Evolutionary conservation across 1,140 invertebrate genomes (phyloP).

Genomic region (Papilio helenus): DNA sequence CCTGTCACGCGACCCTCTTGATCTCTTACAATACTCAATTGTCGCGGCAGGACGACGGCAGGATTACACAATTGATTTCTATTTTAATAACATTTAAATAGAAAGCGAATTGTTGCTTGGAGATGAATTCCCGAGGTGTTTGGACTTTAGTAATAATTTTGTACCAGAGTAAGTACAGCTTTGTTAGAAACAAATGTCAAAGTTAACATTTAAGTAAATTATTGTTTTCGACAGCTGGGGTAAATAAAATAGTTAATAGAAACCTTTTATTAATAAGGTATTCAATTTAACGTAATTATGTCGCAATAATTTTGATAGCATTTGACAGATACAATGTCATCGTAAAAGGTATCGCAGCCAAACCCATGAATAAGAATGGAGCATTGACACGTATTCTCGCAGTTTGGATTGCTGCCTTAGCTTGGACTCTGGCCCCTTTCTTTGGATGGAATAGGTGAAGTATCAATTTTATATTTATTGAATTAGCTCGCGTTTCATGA

Average conservation of each 20-base stretch:
- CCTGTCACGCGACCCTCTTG: neutral
- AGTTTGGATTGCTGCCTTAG: slow-evolving; percentile 87
- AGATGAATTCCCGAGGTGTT: slow-evolving; percentile 59
- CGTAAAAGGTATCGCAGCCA: no score
- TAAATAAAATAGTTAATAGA: no score
- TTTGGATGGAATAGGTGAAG: slow-evolving; percentile 87
- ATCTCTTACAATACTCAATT: neutral
- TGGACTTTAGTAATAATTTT: slow-evolving; percentile 64
- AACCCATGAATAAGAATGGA: slow-evolving; percentile 78
- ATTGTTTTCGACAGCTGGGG: no score
- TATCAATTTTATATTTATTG: neutral
- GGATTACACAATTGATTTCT: slow-evolving; percentile 48
- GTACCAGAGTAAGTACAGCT: slow-evolving; percentile 68
- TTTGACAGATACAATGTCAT: no score
- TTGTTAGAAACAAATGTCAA: slow-evolving; percentile 17
- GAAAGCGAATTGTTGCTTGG: neutral
- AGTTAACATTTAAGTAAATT: neutral
- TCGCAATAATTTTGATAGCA: no score
- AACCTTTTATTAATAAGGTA: no score
- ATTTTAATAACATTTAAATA: slow-evolving; percentile 41
- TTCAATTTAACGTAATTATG: no score
- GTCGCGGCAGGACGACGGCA: neutral
- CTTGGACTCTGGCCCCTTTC: slow-evolving; percentile 88
- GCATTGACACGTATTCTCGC: slow-evolving; percentile 86
- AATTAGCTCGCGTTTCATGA: no score